Evolutionary conservation across 1,140 invertebrate genomes (phyloP), one percentile per base, ranked within the genome.

Genomic region (Pseudomyrmex cubaensis): DNA sequence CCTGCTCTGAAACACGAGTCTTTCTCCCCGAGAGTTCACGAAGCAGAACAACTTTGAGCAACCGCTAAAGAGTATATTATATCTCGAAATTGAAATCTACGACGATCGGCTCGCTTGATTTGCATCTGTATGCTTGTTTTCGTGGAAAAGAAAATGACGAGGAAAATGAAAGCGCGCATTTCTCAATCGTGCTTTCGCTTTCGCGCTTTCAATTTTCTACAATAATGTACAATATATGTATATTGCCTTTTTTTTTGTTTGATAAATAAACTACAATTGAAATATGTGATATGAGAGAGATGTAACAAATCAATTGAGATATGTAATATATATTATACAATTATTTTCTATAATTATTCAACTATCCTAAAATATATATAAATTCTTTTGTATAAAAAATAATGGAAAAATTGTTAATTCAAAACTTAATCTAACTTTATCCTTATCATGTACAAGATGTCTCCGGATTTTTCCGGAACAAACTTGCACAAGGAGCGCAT

Each of bases 31-130:
- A 57, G 50, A 69, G 20, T 80, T 80, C 44, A 80, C 76, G 66
- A 48, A 70, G 76, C 76, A 70, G 46, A 7, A 70, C 44, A 80
- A 80, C 46, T 72, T 80, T 80, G 76, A 80, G 66, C 66, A 80
- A 80, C 76, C 76, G 44, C 76, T 80, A 72, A 80, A n/a, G 4
- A 80, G 25, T 66, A 25, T 80, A 72, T 35, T 35, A 35, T 59
- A 80, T 80, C 54, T 57, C 66, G 15, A 72, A 77, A 50, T 77
- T 56, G 62, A 48, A 72, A 80, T 80, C 76, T 80, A 80, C 66
- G 15, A 72, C 54, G 22, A 80, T 59, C 66, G 66, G 44, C n/a
- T 72, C 54, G 54, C 66, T 35, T 61, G 54, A 80, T 80, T 77
- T 69, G 52, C 63, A 17, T 50, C 17, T 54, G 25, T 48, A 57